A percentile compares a stretch with the other conserved stretches of the same genome.
Evolutionary conservation across 2,113 vertebrate genomes (phyloP).

Genomic region (Emydura subglobosa): DNA sequence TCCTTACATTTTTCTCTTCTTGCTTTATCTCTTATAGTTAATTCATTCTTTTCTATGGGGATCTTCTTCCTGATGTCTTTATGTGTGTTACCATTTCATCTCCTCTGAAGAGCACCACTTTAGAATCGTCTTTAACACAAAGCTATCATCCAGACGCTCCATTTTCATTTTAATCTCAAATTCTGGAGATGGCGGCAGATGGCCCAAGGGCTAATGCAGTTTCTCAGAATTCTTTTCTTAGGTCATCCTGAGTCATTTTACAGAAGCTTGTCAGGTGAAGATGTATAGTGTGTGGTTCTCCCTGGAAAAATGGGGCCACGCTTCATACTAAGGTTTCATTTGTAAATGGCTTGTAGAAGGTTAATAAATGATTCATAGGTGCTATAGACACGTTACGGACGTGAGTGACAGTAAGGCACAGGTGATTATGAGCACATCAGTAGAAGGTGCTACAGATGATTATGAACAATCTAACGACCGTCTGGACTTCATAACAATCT

Average conservation of each 20-base stretch:
- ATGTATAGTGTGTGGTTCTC: not conserved
- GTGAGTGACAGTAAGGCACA: slow-evolving; percentile 42
- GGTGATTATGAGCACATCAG: slow-evolving; percentile 46
- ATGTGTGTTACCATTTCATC: slow-evolving; percentile 55
- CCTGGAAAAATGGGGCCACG: not conserved
- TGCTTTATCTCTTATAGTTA: slow-evolving; percentile 65
- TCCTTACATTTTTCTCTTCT: slow-evolving; percentile 32
- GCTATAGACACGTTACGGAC: not conserved
- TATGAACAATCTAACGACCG: slow-evolving; percentile 62
- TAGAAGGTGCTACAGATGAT: slow-evolving; percentile 54
- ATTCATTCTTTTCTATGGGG: slow-evolving; percentile 41
- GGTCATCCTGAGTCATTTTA: not conserved
- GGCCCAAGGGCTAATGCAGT: not conserved
- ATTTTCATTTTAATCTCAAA: not conserved
- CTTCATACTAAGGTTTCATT: slow-evolving; percentile 43
- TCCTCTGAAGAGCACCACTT: slow-evolving; percentile 2
- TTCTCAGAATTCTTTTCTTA: not conserved
- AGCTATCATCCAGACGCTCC: not conserved
- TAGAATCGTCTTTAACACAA: slow-evolving; percentile 33
- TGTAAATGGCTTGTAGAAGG: slow-evolving; percentile 65
- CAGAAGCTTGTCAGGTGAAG: rapidly evolving
- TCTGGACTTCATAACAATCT: slow-evolving; percentile 46
- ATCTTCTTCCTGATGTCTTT: slow-evolving; percentile 60
- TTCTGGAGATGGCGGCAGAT: not conserved
- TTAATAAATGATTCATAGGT: slow-evolving; percentile 71